Conservation (phyloP, 2,888 invertebrate genomes). For the Syrphus vitripennis region DNA sequence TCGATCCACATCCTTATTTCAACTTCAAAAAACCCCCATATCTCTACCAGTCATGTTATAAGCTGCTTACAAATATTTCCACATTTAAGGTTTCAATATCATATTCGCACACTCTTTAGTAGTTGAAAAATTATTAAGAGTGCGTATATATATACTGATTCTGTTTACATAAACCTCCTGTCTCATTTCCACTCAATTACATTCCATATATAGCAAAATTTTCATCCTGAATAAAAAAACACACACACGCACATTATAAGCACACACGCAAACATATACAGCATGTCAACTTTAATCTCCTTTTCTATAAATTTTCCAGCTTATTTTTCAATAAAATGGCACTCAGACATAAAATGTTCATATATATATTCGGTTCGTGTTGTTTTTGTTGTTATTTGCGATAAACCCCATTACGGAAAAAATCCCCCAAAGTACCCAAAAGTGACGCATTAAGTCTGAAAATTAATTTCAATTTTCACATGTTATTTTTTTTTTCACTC, state of each 20-base stretch:
- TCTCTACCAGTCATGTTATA: background rate
- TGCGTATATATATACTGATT: background rate
- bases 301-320: slow-evolving; percentile 19
- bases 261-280: background rate
- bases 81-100: slow-evolving; percentile 45
- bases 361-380: background rate
- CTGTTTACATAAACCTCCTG: background rate
- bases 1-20: background rate
- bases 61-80: slow-evolving; percentile 29
- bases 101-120: slow-evolving; percentile 21
- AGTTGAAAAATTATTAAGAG: background rate
- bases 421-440: slow-evolving; percentile 46
- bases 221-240: background rate
- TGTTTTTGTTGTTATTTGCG: background rate
- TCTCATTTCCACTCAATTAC: slow-evolving; percentile 52
- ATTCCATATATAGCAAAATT: background rate
- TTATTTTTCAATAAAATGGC: slow-evolving; percentile 48
- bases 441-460: slow-evolving; percentile 52
- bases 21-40: background rate
- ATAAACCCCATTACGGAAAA: slow-evolving; percentile 28
- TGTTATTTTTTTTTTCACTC: background rate
- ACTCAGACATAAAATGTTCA: background rate
- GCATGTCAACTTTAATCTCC: slow-evolving; percentile 33
- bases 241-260: background rate
- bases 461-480: slow-evolving; percentile 58